These are phyloP conservation scores for Porites australiensis DNA, from an alignment of 64 coral and sea anemone species.

Conservation along the genomic window DNA sequence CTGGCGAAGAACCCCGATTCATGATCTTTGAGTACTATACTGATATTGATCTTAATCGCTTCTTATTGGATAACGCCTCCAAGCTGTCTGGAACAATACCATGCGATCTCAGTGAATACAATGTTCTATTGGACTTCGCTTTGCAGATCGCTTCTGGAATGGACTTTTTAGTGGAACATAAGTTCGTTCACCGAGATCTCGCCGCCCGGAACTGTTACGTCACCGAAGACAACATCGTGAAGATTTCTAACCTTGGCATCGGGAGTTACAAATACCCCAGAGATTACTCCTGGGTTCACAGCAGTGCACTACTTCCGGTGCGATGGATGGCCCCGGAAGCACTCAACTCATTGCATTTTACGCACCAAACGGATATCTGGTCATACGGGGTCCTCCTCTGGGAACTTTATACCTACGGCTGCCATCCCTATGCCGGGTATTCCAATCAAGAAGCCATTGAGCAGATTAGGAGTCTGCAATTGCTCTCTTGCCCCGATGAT, in stretches of 20 bases:
- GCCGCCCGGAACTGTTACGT: constrained; percentile 92
- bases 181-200: constrained; percentile 92
- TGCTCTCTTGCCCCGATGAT: constrained; percentile 85
- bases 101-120: constrained; percentile 47
- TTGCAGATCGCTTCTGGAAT: constrained; percentile 93
- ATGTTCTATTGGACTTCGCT: constrained; percentile 84
- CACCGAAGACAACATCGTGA: constrained; percentile 76
- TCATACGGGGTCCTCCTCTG: constrained; percentile 89
- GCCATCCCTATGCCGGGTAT: constrained; percentile 77
- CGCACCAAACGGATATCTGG: constrained; percentile 83
- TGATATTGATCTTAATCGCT: constrained; percentile 85
- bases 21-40: constrained; percentile 93
- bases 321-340: constrained; percentile 99
- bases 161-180: constrained; percentile 87
- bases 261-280: constrained; percentile 88
- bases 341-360: constrained; percentile 83
- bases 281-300: constrained; percentile 91
- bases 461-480: constrained; percentile 74
- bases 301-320: constrained; percentile 87
- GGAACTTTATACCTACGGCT: constrained; percentile 90
- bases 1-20: constrained; percentile 73
- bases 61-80: constrained; percentile 54
- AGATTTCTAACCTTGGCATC: constrained; percentile 96
- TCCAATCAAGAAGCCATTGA: constrained; percentile 92
- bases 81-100: constrained; percentile 31